These are phyloP conservation scores for Listronotus bonariensis DNA, from an alignment of 1,140 invertebrate species.

Conservation along the genomic window DNA sequence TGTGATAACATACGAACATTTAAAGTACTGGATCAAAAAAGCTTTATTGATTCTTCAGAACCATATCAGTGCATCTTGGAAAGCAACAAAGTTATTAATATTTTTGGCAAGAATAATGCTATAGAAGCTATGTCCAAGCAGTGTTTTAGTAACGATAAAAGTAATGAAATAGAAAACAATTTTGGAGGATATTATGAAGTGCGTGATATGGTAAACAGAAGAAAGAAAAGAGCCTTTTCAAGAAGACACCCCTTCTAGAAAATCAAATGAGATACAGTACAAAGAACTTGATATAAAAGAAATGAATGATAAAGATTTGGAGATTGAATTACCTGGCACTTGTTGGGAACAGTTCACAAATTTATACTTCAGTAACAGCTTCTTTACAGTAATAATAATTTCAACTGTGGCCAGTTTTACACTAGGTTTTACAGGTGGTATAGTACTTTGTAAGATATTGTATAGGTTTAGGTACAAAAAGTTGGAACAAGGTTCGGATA, in stretches of 20 bases:
- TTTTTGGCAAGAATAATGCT: conserved; percentile 30
- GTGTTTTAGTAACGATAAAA: neutral
- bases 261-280: neutral
- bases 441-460: conserved; percentile 13
- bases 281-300: neutral
- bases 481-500: conserved; percentile 29
- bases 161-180: neutral
- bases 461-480: conserved; percentile 21
- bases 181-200: neutral
- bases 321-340: conserved; percentile 1
- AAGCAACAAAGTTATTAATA: conserved; percentile 23
- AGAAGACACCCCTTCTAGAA: neutral
- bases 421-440: conserved; percentile 18
- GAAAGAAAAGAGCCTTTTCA: neutral
- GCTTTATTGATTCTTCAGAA: conserved; percentile 40
- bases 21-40: conserved; percentile 29
- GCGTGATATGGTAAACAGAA: conserved; percentile 8
- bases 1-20: conserved; percentile 48
- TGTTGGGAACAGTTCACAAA: conserved; percentile 17
- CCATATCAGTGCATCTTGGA: conserved; percentile 38
- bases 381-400: conserved; percentile 1
- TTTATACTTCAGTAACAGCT: neutral
- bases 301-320: conserved; percentile 9
- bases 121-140: neutral
- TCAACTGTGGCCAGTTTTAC: conserved; percentile 12